Evolutionary conservation across 2,888 invertebrate species (phyloP).

Genomic region (Pheosia tremula): DNA sequence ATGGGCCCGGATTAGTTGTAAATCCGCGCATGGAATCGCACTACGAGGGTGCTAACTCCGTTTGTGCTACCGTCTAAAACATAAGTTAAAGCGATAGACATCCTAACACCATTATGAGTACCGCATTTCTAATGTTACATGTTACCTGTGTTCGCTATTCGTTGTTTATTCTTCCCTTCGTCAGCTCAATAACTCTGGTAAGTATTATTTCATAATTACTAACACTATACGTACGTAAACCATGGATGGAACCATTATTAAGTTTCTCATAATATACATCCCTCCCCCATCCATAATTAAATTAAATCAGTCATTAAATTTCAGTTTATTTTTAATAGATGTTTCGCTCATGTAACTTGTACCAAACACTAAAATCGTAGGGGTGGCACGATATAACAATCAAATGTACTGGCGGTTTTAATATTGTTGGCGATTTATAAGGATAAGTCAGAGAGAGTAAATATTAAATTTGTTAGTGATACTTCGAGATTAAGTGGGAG

Average conservation of each 20-base stretch:
- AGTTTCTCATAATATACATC: too few relatives aligned
- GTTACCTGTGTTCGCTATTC: too few relatives aligned
- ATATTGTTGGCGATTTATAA: conserved; percentile 84
- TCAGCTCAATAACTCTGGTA: too few relatives aligned
- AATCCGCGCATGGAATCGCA: conserved; percentile 73
- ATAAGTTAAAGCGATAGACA: conserved; percentile 12
- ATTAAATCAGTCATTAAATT: too few relatives aligned
- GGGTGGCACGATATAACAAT: conserved; percentile 72
- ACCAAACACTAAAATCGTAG: conserved; percentile 47
- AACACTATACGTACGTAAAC: too few relatives aligned
- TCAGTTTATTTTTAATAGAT: too few relatives aligned
- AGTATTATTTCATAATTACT: too few relatives aligned
- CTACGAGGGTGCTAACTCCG: conserved; percentile 57
- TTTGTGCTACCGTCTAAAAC: conserved; percentile 31
- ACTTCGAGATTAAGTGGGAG: conserved; percentile 80
- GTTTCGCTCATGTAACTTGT: conserved; percentile 33
- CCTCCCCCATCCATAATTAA: too few relatives aligned
- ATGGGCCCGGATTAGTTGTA: conserved; percentile 69
- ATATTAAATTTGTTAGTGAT: conserved; percentile 84
- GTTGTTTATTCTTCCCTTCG: too few relatives aligned
- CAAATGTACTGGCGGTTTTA: conserved; percentile 82
- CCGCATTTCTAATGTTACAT: too few relatives aligned
- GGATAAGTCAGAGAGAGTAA: conserved; percentile 81
- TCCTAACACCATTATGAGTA: too few relatives aligned
- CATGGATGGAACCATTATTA: too few relatives aligned